Evolutionary conservation across 2,888 invertebrate genomes (phyloP), one percentile per base, ranked within the genome.

Genomic region (Eremobia ochroleuca): DNA sequence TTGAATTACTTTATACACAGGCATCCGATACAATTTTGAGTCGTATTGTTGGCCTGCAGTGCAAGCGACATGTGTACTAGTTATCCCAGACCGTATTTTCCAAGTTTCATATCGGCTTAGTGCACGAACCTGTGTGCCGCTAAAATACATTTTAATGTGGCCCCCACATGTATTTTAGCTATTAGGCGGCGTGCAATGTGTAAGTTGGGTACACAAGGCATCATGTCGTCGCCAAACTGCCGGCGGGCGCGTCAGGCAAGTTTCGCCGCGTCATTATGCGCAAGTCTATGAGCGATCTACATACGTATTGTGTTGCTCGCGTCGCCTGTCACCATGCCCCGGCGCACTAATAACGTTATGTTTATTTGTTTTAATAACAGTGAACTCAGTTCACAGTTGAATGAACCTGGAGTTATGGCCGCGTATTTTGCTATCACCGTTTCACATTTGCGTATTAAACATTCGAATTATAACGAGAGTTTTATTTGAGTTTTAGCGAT

Each of bases 351-450:
- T 66, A 75, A 73, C 67, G 70, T 81, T 65, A 80, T 75, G 77
- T 86, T 87, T 88, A 88, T 86, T 86, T 79, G 82, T 85, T 86
- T 85, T 82, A 81, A 82, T 82, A 86, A 77, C 69, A 79, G 66
- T 28, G 62, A 61, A 69, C 77, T 73, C 72, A 86, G 62, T 84
- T 77, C 66, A 68, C 69, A 77, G 78, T 81, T 77, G 65, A 79
- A 74, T 73, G 69, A 85, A 82, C 78, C 58, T 61, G 31, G 58
- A 73, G 75, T 77, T 85, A 81, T 58, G 34, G 40, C 69, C 21
- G 37, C 69, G 49, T 74, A 83, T 58, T 81, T 76, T 71, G 61
- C 58, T 68, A 65, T 76, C 68, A 62, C 58, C 34, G 37, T 46
- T 75, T 71, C 65, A 72, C 49, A 79, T 61, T 34, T 67, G 40